Conservation (phyloP, 2,797 vertebrate genomes). For the Capromys pilorides region DNA sequence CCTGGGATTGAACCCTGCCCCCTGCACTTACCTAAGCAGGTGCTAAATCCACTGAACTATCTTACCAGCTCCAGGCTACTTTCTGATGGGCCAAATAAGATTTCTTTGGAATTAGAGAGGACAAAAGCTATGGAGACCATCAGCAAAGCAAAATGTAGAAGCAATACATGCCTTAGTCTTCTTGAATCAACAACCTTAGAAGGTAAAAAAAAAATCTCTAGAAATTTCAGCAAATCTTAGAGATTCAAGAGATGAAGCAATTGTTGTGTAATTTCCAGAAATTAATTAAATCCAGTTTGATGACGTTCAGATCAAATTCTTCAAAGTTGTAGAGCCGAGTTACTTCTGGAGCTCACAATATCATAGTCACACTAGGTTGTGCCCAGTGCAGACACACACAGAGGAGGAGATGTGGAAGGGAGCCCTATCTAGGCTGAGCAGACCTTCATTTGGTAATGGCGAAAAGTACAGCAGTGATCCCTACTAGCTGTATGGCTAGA, state of each 20-base stretch:
- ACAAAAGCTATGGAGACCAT: background rate
- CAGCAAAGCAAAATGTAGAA: background rate
- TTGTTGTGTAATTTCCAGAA: background rate
- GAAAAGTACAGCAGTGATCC: accelerated
- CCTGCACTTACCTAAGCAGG: too few species aligned
- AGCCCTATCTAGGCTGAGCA: too few species aligned
- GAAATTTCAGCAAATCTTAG: background rate
- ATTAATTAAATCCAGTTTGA: accelerated
- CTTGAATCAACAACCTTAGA: background rate
- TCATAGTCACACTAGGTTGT: background rate
- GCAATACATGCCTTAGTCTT: background rate
- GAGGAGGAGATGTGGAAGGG: accelerated
- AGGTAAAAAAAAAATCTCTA: background rate
- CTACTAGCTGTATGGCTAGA: accelerated
- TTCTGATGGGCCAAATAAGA: background rate
- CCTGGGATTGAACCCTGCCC: too few species aligned
- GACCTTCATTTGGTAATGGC: background rate
- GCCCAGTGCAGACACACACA: background rate
- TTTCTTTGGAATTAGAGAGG: background rate
- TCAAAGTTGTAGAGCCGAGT: background rate
- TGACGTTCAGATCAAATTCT: background rate
- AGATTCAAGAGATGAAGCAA: background rate
- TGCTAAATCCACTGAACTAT: too few species aligned
- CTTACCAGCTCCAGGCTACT: background rate
- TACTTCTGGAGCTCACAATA: background rate